Evolutionary conservation across 2,888 invertebrate genomes (phyloP).

Genomic region (Pseudococcus longispinus): DNA sequence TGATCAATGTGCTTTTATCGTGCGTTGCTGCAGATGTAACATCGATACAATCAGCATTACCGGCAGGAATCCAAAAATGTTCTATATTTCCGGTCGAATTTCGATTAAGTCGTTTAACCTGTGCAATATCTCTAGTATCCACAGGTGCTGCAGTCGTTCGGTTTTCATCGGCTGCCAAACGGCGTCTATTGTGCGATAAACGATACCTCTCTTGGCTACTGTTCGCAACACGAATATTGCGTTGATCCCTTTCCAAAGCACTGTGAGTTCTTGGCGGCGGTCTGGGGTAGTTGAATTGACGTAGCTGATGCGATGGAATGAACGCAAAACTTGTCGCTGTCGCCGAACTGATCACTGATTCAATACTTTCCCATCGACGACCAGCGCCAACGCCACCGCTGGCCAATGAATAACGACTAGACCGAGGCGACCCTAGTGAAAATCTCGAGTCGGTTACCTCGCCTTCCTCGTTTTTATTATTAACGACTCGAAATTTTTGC

Average conservation of each 20-base stretch:
- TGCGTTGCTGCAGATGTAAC: not conserved
- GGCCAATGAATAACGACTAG: not conserved
- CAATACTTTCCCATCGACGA: conserved; percentile 50
- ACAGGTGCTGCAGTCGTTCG: not conserved
- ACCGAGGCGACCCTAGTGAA: not conserved
- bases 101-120: not conserved
- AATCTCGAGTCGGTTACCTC: not conserved
- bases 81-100: conserved; percentile 47
- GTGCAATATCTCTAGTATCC: not conserved
- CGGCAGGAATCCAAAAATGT: not conserved
- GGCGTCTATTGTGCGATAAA: not conserved
- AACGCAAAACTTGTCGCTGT: conserved; percentile 56
- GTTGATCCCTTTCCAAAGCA: not conserved
- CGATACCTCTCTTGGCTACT: not conserved
- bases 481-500: not conserved
- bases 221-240: not conserved
- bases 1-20: not conserved
- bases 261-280: not conserved
- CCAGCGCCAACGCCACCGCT: not conserved
- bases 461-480: not conserved
- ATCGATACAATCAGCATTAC: not conserved
- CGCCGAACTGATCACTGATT: conserved; percentile 54
- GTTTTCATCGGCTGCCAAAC: conserved; percentile 15
- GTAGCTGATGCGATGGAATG: conserved; percentile 46
- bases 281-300: not conserved